Percentiles rank a stretch among this genome's conserved stretches.
Conservation (phyloP, 1,140 invertebrate genomes). For the Himalopsyche phryganea region DNA sequence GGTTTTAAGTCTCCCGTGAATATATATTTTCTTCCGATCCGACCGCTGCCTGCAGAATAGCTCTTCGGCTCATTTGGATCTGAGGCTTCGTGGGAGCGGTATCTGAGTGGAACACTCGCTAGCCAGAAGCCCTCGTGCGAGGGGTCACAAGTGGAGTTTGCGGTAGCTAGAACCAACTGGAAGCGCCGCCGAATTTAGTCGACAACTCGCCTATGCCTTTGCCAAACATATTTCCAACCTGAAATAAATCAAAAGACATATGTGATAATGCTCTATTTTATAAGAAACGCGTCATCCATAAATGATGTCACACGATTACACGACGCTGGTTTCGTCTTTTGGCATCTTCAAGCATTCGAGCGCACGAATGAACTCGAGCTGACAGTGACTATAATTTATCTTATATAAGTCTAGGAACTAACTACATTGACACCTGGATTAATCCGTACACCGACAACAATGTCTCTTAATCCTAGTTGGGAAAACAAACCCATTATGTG, state of each 20-base stretch:
- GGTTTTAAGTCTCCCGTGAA: slow-evolving; percentile 9
- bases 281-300: too few relatives aligned
- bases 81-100: neutral
- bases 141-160: neutral
- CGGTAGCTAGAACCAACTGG: slow-evolving; percentile 61
- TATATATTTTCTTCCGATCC: neutral
- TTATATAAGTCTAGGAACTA: too few relatives aligned
- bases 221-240: slow-evolving; percentile 77
- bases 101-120: neutral
- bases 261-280: too few relatives aligned
- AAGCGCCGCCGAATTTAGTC: slow-evolving; percentile 69
- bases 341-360: too few relatives aligned
- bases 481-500: too few relatives aligned
- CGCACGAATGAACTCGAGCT: too few relatives aligned
- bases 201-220: slow-evolving; percentile 79
- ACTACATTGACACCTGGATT: too few relatives aligned
- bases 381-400: too few relatives aligned
- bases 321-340: too few relatives aligned
- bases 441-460: too few relatives aligned
- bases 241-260: slow-evolving; percentile 22
- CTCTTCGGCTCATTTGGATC: neutral
- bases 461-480: too few relatives aligned
- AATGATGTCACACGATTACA: too few relatives aligned
- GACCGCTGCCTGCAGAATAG: neutral
- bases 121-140: neutral